phyloP scores from a whole-genome alignment of 2,113 vertebrate genomes.

The Egretta garzetta region DNA sequence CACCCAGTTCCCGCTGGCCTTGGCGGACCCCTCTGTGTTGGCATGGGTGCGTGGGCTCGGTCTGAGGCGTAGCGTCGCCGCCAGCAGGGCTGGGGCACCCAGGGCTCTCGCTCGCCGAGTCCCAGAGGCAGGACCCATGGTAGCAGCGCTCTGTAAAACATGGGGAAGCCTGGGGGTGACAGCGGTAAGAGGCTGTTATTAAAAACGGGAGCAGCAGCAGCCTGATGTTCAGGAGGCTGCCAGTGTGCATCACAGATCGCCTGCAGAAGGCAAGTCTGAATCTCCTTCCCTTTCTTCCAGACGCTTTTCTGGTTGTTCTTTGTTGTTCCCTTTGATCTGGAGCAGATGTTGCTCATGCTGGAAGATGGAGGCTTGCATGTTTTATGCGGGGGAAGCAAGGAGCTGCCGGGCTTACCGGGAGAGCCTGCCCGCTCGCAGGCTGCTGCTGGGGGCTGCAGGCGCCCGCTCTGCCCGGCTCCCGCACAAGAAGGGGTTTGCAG shows the following conservation, averaged over 20 bases:
- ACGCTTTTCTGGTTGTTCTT: constrained; percentile 32
- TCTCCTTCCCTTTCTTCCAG: constrained; percentile 9
- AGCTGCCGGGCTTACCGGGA: not conserved
- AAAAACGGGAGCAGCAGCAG: not conserved
- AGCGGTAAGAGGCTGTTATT: not conserved
- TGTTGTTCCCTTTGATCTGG: constrained; percentile 52
- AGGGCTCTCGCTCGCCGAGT: accelerated
- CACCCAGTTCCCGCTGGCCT: accelerated
- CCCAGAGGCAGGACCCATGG: not conserved
- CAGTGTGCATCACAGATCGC: not conserved
- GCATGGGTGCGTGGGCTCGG: accelerated
- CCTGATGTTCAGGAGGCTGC: constrained; percentile 17
- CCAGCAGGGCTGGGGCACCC: accelerated
- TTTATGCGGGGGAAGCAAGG: not conserved
- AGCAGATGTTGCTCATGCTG: constrained; percentile 24
- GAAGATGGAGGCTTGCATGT: constrained; percentile 25
- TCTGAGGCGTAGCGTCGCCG: accelerated
- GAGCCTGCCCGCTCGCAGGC: not conserved
- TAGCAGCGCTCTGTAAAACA: not conserved
- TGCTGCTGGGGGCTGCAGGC: not conserved
- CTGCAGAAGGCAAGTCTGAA: not conserved
- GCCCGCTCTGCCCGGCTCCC: not conserved
- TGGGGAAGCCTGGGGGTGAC: not conserved
- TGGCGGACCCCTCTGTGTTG: accelerated
- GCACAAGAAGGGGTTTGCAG: not conserved